Base-by-base conservation (phyloP, 2,888 invertebrate genomes). In the Thera obeliscata region DNA sequence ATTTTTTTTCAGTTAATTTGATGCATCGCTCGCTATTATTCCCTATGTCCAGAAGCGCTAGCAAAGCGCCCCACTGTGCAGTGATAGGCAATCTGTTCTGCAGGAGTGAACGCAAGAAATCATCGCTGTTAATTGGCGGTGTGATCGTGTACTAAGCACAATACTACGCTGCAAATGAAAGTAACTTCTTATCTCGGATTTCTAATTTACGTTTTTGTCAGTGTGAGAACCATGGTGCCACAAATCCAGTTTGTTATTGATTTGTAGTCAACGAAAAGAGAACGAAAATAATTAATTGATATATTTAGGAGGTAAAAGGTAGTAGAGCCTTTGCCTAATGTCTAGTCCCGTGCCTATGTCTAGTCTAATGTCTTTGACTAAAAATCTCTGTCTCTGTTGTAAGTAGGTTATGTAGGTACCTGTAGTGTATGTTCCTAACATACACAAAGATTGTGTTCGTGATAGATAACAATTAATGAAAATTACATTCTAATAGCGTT, bases 51-150 rank as follows among this genome's bases (percentile, higher is more conserved):
- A 77, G 22, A 22, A 22, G 38, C 38, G 41, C 35, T 54, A 65
- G 58, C 46, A 67, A 57, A 64, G 61, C 49, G 48, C 58, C 71
- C 61, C 85, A 85, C 60, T 81, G 81, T 84, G 87, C 81, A 56
- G 61, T 52, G 73, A 74, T 71, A 77, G 83, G 81, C 84, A 84
- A 79, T 83, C 84, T 87, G 92, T 92, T 93, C 88, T 90, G 88
- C 89, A 76, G 85, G 84, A 85, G 78, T 90, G 88, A 81, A 75
- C 85, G 87, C 80, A 87, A 81, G 91, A 91, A 92, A 92, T 89
- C 86, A 85, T 71, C 65, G 71, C 65, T 59, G 46, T 61, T 75
- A 73, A 85, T 81, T 80, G 80, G 70, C 71, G 77, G 73, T 67
- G 67, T 76, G 76, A 71, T 69, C 63, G 61, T 54, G 50, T 41